phyloP scores from a whole-genome alignment of 30 jellyfish, hydroid and myxozoan genomes.

The Aurelia aurita region DNA sequence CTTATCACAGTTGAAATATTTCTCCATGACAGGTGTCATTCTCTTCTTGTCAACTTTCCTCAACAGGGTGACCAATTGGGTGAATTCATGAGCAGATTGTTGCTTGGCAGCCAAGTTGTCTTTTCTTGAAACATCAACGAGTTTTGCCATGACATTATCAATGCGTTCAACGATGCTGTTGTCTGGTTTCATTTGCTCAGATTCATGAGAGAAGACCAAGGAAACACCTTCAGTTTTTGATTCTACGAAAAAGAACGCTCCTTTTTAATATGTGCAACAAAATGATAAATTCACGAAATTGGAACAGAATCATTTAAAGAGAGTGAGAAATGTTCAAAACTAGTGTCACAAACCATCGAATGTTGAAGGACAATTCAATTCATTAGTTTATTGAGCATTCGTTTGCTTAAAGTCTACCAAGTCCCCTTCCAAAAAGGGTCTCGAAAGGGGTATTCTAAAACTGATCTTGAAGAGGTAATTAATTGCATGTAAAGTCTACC shows the following conservation, averaged over 20 bases:
- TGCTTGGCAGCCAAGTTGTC: constrained; percentile 72
- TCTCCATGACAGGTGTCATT: constrained; percentile 94
- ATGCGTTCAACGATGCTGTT: constrained; percentile 84
- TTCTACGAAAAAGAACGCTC: constrained; percentile 2
- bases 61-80: constrained; percentile 84
- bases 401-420: no score
- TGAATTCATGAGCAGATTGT: constrained; percentile 95
- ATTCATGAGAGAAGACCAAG: constrained; percentile 74
- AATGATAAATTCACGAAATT: no score
- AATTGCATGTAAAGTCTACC: no score
- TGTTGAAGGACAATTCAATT: no score
- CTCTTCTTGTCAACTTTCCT: constrained; percentile 89
- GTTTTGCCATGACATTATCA: constrained; percentile 84
- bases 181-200: constrained; percentile 77
- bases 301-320: no score
- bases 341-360: no score
- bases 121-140: constrained; percentile 60
- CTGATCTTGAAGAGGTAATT: no score
- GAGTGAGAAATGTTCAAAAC: no score
- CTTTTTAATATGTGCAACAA: no score
- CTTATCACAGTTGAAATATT: constrained; percentile 81
- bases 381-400: no score
- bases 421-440: no score
- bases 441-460: no score
- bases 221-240: constrained; percentile 63